phyloP scores from a whole-genome alignment of 2,113 vertebrate species.

The Tragulus kanchil region DNA sequence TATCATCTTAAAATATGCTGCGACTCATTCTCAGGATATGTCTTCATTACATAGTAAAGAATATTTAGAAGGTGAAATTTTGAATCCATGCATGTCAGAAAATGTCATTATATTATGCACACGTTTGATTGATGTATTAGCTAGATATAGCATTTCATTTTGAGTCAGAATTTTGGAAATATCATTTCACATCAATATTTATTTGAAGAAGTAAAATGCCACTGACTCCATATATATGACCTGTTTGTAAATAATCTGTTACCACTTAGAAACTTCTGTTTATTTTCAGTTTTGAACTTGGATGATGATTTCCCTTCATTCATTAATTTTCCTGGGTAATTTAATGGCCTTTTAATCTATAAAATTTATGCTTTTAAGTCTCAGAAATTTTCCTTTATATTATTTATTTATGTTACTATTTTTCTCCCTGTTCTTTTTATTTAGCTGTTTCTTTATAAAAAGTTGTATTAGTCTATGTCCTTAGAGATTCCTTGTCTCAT shows the following conservation, averaged over 20 bases:
- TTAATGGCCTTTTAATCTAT: neutral
- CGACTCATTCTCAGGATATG: neutral
- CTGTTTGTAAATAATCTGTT: conserved; percentile 2
- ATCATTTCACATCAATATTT: neutral
- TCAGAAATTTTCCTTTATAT: neutral
- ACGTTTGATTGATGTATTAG: neutral
- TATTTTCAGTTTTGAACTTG: conserved; percentile 39
- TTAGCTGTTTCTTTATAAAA: neutral
- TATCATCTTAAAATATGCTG: neutral
- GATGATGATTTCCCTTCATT: neutral
- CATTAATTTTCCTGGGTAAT: neutral
- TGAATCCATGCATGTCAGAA: neutral
- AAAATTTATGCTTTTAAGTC: neutral
- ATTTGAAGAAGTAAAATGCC: conserved; percentile 44
- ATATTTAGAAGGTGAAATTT: neutral
- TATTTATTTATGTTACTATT: neutral
- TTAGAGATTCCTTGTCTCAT: neutral
- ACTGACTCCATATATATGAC: neutral
- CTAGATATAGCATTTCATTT: conserved; percentile 31
- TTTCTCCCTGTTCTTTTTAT: neutral
- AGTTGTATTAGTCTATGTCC: neutral
- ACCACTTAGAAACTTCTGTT: neutral
- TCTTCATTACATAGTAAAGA: neutral
- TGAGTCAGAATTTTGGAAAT: neutral
- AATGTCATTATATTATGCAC: conserved; percentile 9